Evolutionary conservation across 1,140 invertebrate species (phyloP), one percentile per base, ranked within the genome.

Genomic region (Papilio helenus): DNA sequence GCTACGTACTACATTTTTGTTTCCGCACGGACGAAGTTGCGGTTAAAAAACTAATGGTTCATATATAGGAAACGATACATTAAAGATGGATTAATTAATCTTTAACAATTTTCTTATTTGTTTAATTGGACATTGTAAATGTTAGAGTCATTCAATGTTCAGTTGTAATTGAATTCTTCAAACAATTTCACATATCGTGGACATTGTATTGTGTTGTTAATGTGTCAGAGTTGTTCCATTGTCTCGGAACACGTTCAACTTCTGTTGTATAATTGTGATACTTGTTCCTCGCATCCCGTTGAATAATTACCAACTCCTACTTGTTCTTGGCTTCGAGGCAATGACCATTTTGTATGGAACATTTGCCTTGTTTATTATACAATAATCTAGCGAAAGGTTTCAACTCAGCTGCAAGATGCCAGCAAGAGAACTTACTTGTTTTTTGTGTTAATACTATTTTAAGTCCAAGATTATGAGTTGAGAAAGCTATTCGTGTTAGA

Each of bases 221-320:
- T 18, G 49, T 34, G 18, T 29, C 42, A 51, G 87, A 89, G 88
- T 85, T 80, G 86, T 88, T 87, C 81, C 23, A 92, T 91, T 91
- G 91, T 92, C 84, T 91, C 79, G 78, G 80, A 84, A 65, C 79
- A 81, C 83, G 81, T 81, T 83, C 84, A 85, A 89, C 89, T 89
- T 87, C 87, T 88, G 86, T 89, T 90, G 86, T 86, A 87, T 87
- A 88, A 86, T 87, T 87, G 79, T 88, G 86, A 87, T 83, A 85
- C 81, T 89, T 84, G 83, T 81, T 85, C 80, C 79, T 81, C 82
- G 72, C 82, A 81, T 85, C 68, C 80, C 77, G 71, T 81, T 86
- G 80, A 82, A 86, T 86, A 86, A 84, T 86, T 84, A 85, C 71
- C 55, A 76, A 78, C 76, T 81, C 80, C 65, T 77, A 65, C 76